A percentile compares a stretch with the other conserved stretches of the same genome.
Conservation (phyloP, 2,113 vertebrate genomes). For the Deroptyus accipitrinus region DNA sequence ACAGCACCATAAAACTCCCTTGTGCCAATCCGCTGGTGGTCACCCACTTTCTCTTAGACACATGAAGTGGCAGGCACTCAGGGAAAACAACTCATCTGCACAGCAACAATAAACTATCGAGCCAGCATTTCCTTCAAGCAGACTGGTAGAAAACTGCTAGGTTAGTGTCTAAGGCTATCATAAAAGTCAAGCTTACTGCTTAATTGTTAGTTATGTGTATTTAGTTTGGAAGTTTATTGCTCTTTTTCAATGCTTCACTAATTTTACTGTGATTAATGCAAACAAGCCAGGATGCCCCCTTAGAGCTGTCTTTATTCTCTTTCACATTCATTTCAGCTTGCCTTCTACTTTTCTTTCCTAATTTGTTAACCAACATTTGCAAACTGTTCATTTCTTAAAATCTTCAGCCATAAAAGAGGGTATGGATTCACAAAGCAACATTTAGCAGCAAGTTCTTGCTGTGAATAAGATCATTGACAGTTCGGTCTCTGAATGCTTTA, state of each 20-base stretch:
- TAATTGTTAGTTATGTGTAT: conserved; percentile 33
- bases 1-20: conserved; percentile 38
- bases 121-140: conserved; percentile 16
- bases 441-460: background rate
- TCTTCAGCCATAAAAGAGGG: background rate
- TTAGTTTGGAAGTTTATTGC: conserved; percentile 33
- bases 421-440: background rate
- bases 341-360: background rate
- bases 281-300: conserved; percentile 19
- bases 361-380: conserved; percentile 12
- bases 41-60: background rate
- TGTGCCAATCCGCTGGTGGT: background rate
- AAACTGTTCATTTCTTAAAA: background rate
- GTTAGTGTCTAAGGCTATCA: conserved; percentile 2
- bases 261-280: conserved; percentile 24
- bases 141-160: conserved; percentile 10
- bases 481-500: background rate
- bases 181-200: background rate
- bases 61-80: background rate
- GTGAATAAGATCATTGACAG: background rate
- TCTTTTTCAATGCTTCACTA: conserved; percentile 34
- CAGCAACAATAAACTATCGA: background rate
- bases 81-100: background rate
- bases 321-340: conserved; percentile 51
- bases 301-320: conserved; percentile 16